Conservation (phyloP, 2,797 vertebrate genomes). For the Mormyrops attenuatus region DNA sequence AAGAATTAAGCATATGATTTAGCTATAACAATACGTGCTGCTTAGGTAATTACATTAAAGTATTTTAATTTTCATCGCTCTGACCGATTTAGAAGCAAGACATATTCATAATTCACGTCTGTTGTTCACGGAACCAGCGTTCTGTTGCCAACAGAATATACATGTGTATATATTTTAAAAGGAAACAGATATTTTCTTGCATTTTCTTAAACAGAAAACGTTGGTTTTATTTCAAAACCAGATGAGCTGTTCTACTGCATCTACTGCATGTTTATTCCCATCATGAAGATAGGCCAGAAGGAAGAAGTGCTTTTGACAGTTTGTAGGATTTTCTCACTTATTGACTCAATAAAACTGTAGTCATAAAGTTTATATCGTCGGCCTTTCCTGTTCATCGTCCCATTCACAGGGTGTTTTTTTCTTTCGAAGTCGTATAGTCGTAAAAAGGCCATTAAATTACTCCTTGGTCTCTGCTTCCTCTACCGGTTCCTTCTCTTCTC, state of each 20-base stretch:
- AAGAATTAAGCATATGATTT: neutral
- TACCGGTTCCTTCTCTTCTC: conserved; percentile 60
- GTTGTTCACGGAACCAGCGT: neutral
- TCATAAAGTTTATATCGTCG: conserved; percentile 62
- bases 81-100: neutral
- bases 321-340: conserved; percentile 66
- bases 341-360: conserved; percentile 72
- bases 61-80: neutral
- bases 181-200: neutral
- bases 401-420: conserved; percentile 17
- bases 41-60: neutral
- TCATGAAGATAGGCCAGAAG: conserved; percentile 7
- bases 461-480: conserved; percentile 71
- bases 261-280: conserved; percentile 7
- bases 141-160: neutral
- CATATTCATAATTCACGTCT: conserved; percentile 4
- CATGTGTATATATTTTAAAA: neutral
- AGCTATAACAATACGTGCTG: neutral
- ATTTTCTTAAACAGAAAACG: conserved; percentile 4
- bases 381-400: conserved; percentile 26
- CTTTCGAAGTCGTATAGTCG: conserved; percentile 30
- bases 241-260: neutral
- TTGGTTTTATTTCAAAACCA: neutral
- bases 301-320: conserved; percentile 65
- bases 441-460: conserved; percentile 47